phyloP scores from a whole-genome alignment of 2,888 invertebrate genomes.

The Neelides folsomi region DNA sequence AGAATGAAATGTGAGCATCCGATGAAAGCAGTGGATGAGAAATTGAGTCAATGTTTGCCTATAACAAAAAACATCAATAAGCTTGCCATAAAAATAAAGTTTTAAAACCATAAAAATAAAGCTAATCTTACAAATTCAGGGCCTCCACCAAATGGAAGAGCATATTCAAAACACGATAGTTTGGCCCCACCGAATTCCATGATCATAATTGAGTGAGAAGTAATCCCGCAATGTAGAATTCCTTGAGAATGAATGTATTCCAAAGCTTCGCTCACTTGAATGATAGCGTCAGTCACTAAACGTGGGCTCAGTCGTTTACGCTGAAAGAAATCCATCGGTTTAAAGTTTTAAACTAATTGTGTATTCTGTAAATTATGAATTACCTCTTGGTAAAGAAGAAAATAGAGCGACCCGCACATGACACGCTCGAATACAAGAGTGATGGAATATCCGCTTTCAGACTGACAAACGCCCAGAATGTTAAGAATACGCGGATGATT shows the following conservation, averaged over 20 bases:
- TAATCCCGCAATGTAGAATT: slow-evolving; percentile 39
- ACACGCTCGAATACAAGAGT: slow-evolving; percentile 40
- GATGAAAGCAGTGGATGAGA: slow-evolving; percentile 16
- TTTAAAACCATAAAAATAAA: background rate
- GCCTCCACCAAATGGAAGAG: slow-evolving; percentile 8
- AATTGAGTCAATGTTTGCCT: too few species aligned
- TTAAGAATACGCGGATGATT: slow-evolving; percentile 36
- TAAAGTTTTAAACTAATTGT: too few species aligned
- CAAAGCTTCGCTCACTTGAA: slow-evolving; percentile 38
- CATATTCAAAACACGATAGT: slow-evolving; percentile 40
- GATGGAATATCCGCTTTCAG: slow-evolving; percentile 36
- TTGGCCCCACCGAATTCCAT: slow-evolving; percentile 37
- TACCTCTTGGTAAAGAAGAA: slow-evolving; percentile 35
- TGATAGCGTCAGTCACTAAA: slow-evolving; percentile 14
- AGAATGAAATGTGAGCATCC: slow-evolving; percentile 17
- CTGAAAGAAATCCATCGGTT: too few species aligned
- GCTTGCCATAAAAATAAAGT: background rate
- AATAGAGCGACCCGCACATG: slow-evolving; percentile 38
- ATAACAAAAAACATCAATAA: background rate
- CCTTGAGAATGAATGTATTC: slow-evolving; percentile 39
- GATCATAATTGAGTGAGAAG: slow-evolving; percentile 40
- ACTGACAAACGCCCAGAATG: slow-evolving; percentile 40
- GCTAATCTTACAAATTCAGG: background rate
- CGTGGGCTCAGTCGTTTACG: slow-evolving; percentile 13
- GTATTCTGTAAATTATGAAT: too few species aligned